Evolutionary conservation across 2,888 invertebrate species (phyloP).

Genomic region (Nineta flava): DNA sequence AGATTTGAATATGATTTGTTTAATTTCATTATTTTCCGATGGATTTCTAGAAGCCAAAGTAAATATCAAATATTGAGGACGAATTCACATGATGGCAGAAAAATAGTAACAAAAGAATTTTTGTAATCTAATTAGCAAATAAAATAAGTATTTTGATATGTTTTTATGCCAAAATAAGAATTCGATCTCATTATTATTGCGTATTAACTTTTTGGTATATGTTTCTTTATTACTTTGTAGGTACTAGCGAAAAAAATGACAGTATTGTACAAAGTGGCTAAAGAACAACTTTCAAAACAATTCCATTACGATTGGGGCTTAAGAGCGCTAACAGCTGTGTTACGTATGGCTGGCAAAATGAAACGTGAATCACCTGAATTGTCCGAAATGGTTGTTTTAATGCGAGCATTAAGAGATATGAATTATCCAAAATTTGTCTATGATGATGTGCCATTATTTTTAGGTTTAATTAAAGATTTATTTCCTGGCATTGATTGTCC

Average conservation of each 20-base stretch:
- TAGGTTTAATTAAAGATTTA: constrained; percentile 74
- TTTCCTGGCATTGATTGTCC: constrained; percentile 87
- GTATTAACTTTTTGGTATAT: too few species aligned
- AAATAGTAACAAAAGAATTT: too few species aligned
- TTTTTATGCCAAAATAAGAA: too few species aligned
- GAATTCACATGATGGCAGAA: too few species aligned
- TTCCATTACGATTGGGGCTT: constrained; percentile 90
- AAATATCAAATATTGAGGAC: constrained; percentile 4
- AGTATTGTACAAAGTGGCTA: constrained; percentile 70
- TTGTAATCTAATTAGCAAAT: too few species aligned
- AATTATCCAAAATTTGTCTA: constrained; percentile 86
- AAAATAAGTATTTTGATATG: too few species aligned
- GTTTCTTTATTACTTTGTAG: constrained; percentile 18
- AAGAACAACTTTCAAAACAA: constrained; percentile 81
- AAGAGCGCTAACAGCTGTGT: constrained; percentile 76
- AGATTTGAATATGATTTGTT: constrained; percentile 80
- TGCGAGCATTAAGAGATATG: constrained; percentile 85
- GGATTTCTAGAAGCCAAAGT: constrained; percentile 83
- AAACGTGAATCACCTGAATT: constrained; percentile 63
- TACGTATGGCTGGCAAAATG: constrained; percentile 82
- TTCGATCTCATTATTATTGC: too few species aligned
- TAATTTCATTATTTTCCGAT: constrained; percentile 82
- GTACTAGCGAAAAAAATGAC: constrained; percentile 88
- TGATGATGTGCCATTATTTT: constrained; percentile 79
- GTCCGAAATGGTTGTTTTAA: constrained; percentile 72